Conservation (phyloP, 2,888 invertebrate species). For the Nowickia ferox region DNA sequence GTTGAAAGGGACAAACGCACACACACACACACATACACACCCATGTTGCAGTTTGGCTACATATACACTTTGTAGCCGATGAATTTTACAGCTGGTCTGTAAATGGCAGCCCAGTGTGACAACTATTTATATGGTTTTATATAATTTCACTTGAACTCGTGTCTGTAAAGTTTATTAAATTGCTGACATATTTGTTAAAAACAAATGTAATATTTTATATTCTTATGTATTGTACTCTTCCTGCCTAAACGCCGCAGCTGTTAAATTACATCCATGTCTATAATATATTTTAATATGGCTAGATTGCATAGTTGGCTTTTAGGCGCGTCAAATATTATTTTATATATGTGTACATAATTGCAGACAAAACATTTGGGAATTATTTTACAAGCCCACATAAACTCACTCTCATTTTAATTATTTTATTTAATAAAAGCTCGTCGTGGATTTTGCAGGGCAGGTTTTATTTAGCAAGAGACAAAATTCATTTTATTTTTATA, state of each 20-base stretch:
- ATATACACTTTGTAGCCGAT: constrained; percentile 32
- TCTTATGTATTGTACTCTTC: not conserved
- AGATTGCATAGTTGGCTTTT: constrained; percentile 43
- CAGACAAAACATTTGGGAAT: constrained; percentile 45
- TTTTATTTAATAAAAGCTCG: not conserved
- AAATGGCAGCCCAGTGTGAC: constrained; percentile 34
- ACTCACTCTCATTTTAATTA: not conserved
- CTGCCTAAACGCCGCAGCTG: not conserved
- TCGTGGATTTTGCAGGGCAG: not conserved
- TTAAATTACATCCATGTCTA: not conserved
- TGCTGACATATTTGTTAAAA: constrained; percentile 43
- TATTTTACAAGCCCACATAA: constrained; percentile 31
- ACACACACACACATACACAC: not conserved
- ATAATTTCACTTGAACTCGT: not conserved
- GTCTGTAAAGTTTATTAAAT: constrained; percentile 50
- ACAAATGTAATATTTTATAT: constrained; percentile 24
- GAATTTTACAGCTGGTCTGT: constrained; percentile 49
- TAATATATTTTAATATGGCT: constrained; percentile 10
- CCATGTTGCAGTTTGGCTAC: not conserved
- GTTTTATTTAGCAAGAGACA: not conserved
- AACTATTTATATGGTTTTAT: constrained; percentile 30
- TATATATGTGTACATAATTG: constrained; percentile 8
- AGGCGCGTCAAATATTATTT: constrained; percentile 54
- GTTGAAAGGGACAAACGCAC: not conserved
- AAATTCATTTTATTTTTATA: constrained; percentile 49